These are phyloP conservation scores for Caracal caracal DNA, from an alignment of 2,113 vertebrate species.

Conservation along the genomic window DNA sequence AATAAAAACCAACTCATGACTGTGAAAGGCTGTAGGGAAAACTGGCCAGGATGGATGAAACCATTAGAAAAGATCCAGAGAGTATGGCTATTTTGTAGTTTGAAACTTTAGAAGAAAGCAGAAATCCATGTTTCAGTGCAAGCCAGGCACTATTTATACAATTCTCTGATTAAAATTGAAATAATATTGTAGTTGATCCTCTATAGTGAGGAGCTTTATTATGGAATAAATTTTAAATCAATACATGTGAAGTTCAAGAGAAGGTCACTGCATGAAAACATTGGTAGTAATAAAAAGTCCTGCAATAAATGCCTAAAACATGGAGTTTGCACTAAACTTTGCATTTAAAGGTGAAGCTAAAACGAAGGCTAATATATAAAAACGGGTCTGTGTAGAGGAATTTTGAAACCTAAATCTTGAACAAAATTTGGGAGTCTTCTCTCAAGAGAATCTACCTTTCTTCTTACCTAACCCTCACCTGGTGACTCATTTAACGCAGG, in stretches of 20 bases:
- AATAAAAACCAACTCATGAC: background rate
- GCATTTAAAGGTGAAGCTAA: background rate
- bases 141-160: background rate
- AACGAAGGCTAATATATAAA: constrained; percentile 10
- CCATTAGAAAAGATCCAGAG: background rate
- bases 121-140: background rate
- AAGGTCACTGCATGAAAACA: constrained; percentile 21
- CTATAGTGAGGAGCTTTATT: constrained; percentile 41
- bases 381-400: background rate
- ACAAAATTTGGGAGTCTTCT: background rate
- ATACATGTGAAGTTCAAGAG: constrained; percentile 56
- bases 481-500: background rate
- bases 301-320: constrained; percentile 28
- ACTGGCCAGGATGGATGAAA: background rate
- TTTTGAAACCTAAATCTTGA: constrained; percentile 6
- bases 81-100: background rate
- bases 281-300: constrained; percentile 36
- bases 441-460: background rate
- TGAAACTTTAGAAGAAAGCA: constrained; percentile 46
- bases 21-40: background rate
- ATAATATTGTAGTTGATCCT: constrained; percentile 25
- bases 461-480: background rate
- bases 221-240: constrained; percentile 63
- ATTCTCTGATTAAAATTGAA: constrained; percentile 45
- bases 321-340: background rate